These are phyloP conservation scores for Cerceris ruficornis DNA, from an alignment of 2,888 invertebrate genomes.

Conservation along the genomic window DNA sequence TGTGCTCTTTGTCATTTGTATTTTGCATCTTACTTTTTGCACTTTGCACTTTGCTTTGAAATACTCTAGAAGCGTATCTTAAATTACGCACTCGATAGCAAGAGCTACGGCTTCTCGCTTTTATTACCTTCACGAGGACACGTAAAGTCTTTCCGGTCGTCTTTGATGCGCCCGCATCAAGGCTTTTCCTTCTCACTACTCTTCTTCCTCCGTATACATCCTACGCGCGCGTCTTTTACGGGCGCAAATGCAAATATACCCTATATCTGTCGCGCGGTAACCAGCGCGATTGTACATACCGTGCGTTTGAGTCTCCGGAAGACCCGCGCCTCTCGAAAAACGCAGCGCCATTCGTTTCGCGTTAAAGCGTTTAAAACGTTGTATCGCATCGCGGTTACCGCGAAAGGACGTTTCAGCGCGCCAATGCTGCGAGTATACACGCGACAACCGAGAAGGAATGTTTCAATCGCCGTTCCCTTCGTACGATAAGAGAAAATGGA, in stretches of 20 bases:
- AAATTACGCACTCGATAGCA: slow-evolving; percentile 57
- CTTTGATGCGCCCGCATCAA: no score
- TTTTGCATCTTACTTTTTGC: slow-evolving; percentile 19
- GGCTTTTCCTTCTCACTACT: no score
- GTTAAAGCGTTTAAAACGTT: slow-evolving; percentile 42
- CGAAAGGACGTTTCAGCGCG: slow-evolving; percentile 55
- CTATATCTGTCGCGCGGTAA: slow-evolving; percentile 28
- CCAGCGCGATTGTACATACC: slow-evolving; percentile 41
- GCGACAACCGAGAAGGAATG: slow-evolving; percentile 55
- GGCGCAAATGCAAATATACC: slow-evolving; percentile 20
- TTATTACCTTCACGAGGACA: no score
- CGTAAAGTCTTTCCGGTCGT: no score
- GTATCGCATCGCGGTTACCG: slow-evolving; percentile 44
- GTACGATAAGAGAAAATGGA: slow-evolving; percentile 25
- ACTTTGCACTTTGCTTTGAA: slow-evolving; percentile 46
- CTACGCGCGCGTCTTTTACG: background rate
- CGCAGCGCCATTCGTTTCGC: slow-evolving; percentile 12
- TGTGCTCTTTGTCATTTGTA: slow-evolving; percentile 15
- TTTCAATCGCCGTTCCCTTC: slow-evolving; percentile 41
- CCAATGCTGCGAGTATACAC: slow-evolving; percentile 54
- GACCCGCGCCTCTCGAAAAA: slow-evolving; percentile 6
- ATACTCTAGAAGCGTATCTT: slow-evolving; percentile 67
- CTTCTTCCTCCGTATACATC: no score
- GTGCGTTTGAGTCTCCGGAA: slow-evolving; percentile 39
- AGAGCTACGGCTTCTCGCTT: background rate